Evolutionary conservation across 2,888 invertebrate species (phyloP).

Genomic region (Cheilosia grossa): DNA sequence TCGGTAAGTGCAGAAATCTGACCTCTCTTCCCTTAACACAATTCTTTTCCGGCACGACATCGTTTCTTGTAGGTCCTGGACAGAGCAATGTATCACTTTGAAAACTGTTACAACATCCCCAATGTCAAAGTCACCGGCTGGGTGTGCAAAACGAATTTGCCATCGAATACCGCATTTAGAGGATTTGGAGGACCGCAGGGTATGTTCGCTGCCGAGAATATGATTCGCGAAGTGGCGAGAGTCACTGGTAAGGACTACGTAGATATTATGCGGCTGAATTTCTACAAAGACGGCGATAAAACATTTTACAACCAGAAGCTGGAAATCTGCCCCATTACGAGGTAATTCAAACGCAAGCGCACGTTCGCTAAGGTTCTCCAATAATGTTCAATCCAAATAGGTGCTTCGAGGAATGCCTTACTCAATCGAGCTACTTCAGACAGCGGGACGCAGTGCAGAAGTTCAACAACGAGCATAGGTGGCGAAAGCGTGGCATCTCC

Average conservation of each 20-base stretch:
- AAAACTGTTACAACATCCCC: conserved; percentile 92
- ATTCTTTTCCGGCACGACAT: not conserved
- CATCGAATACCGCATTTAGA: conserved; percentile 96
- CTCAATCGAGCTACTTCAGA: conserved; percentile 86
- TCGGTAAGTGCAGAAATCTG: conserved; percentile 84
- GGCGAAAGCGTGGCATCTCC: conserved; percentile 93
- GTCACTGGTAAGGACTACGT: conserved; percentile 87
- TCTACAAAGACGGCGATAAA: conserved; percentile 90
- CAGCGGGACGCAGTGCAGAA: conserved; percentile 85
- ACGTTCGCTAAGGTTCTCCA: not conserved
- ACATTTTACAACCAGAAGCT: conserved; percentile 92
- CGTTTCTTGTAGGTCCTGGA: conserved; percentile 87
- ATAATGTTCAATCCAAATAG: conserved; percentile 76
- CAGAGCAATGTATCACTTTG: conserved; percentile 92
- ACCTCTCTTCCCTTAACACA: too few relatives aligned
- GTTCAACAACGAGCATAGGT: conserved; percentile 91
- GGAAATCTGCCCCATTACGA: conserved; percentile 88
- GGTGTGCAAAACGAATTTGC: conserved; percentile 93
- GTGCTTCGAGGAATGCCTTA: conserved; percentile 92
- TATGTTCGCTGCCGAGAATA: conserved; percentile 92
- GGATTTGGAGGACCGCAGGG: conserved; percentile 97
- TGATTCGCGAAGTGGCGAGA: conserved; percentile 90
- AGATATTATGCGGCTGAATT: conserved; percentile 88
- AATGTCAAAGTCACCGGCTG: conserved; percentile 88
- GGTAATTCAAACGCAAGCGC: conserved; percentile 74